phyloP scores from a whole-genome alignment of 2,888 invertebrate species.

The Epinotia bilunana region DNA sequence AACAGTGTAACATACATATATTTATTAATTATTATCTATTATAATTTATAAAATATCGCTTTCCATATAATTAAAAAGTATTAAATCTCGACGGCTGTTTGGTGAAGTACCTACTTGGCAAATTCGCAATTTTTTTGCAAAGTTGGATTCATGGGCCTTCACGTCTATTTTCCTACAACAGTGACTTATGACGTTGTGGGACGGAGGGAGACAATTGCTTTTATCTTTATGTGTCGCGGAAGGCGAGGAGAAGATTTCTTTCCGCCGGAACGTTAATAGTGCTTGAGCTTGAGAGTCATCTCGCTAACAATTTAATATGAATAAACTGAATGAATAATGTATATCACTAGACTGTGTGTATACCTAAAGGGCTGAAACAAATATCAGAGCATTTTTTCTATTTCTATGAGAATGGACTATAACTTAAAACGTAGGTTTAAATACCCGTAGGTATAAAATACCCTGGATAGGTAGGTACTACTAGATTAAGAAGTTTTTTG shows the following conservation, averaged over 20 bases:
- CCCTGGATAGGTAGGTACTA: too few relatives aligned
- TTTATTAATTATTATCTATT: not conserved
- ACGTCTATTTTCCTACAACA: not conserved
- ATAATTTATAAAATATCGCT: too few relatives aligned
- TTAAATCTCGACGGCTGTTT: too few relatives aligned
- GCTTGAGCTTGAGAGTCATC: not conserved
- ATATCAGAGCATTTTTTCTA: not conserved
- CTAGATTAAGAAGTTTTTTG: too few relatives aligned
- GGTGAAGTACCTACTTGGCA: too few relatives aligned
- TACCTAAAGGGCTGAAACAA: not conserved
- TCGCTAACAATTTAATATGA: not conserved
- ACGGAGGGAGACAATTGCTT: slow-evolving; percentile 4
- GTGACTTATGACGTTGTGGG: not conserved
- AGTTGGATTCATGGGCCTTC: not conserved
- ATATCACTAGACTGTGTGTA: not conserved
- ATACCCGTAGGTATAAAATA: too few relatives aligned
- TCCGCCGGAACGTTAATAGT: slow-evolving; percentile 2
- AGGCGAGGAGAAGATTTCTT: slow-evolving; percentile 2
- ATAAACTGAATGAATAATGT: not conserved
- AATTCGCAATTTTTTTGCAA: not conserved
- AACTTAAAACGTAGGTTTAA: too few relatives aligned
- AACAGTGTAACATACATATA: not conserved
- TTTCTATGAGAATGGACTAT: too few relatives aligned
- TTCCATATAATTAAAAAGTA: too few relatives aligned
- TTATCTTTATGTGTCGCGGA: slow-evolving; percentile 25